Conservation (phyloP, 2,113 vertebrate genomes). For the Tursiops truncatus region DNA sequence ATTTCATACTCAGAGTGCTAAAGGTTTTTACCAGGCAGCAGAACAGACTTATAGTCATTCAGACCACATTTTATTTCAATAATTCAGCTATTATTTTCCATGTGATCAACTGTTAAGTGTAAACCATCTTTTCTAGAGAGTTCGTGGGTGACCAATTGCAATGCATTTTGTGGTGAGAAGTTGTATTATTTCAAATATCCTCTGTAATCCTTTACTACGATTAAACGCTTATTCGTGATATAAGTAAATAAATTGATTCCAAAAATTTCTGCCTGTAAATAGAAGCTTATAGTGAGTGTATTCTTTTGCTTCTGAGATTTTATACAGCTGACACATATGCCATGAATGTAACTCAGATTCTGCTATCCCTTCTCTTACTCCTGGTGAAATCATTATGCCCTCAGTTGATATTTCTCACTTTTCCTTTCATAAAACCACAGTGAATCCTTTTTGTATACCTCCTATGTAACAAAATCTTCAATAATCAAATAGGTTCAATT, state of each 20-base stretch:
- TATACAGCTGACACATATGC: neutral
- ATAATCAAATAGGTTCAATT: constrained; percentile 44
- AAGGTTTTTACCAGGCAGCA: neutral
- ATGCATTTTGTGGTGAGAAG: neutral
- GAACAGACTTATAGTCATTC: neutral
- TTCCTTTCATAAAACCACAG: constrained; percentile 5
- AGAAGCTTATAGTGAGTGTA: neutral
- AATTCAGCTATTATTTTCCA: constrained; percentile 23
- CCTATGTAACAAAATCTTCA: neutral
- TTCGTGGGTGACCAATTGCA: neutral
- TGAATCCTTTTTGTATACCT: neutral
- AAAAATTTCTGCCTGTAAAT: constrained; percentile 25
- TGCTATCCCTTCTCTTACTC: neutral
- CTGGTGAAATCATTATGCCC: neutral
- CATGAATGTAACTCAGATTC: constrained; percentile 7
- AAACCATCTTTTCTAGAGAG: constrained; percentile 20
- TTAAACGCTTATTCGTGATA: neutral
- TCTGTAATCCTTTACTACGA: constrained; percentile 49
- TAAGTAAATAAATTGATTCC: constrained; percentile 56
- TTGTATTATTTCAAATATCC: neutral
- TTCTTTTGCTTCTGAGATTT: constrained; percentile 19
- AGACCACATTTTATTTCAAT: neutral
- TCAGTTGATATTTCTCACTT: neutral
- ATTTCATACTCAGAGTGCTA: constrained; percentile 33
- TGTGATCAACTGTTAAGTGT: neutral